Evolutionary conservation across 2,797 vertebrate species (phyloP).

Genomic region (Oophaga sylvatica): DNA sequence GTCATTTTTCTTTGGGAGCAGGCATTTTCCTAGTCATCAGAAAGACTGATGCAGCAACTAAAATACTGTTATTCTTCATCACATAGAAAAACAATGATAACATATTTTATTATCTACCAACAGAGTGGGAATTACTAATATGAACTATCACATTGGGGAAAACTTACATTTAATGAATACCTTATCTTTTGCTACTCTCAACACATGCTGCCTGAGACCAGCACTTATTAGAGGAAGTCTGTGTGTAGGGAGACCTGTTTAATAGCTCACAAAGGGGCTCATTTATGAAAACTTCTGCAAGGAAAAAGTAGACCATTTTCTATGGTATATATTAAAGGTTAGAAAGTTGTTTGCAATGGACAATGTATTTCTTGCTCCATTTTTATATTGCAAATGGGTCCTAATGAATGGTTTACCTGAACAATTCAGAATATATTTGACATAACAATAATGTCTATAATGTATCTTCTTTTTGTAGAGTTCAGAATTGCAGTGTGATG

Average conservation of each 20-base stretch:
- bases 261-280: slow-evolving; percentile 12
- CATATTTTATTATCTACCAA: slow-evolving; percentile 4
- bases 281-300: slow-evolving; percentile 4
- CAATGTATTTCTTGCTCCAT: not conserved
- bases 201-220: not conserved
- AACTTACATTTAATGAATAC: slow-evolving; percentile 20
- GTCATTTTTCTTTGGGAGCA: not conserved
- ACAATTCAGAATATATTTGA: not conserved
- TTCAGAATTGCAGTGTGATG: not conserved
- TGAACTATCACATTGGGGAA: slow-evolving; percentile 1
- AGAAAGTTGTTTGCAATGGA: not conserved
- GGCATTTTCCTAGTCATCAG: slow-evolving; percentile 2
- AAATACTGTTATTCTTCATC: not conserved
- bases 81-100: not conserved
- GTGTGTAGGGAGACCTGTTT: not conserved
- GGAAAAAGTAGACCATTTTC: not conserved
- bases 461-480: slow-evolving; percentile 18
- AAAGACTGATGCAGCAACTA: not conserved
- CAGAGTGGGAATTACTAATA: not conserved
- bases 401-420: not conserved
- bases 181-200: not conserved
- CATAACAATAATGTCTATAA: not conserved
- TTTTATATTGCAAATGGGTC: not conserved
- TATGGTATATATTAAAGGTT: not conserved
- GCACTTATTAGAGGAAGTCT: not conserved